phyloP scores from a whole-genome alignment of 2,113 vertebrate genomes.

The Salminus brasiliensis region DNA sequence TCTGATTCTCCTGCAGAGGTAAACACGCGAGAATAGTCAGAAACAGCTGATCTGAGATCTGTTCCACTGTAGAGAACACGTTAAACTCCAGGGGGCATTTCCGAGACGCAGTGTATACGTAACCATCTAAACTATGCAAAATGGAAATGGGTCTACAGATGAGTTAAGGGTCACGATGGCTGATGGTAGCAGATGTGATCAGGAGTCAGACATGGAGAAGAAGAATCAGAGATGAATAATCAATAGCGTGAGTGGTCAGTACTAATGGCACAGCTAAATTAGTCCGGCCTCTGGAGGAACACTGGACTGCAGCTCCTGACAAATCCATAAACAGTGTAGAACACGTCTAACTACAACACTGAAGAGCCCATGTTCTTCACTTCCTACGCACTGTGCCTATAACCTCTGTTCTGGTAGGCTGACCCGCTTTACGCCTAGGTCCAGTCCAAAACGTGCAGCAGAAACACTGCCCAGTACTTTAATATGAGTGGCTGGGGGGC shows the following conservation, averaged over 20 bases:
- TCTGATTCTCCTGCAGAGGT: constrained; percentile 88
- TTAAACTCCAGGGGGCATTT: neutral
- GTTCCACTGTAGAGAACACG: no score
- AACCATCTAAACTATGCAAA: no score
- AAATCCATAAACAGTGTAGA: neutral
- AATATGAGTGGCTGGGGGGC: no score
- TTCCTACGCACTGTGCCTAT: neutral
- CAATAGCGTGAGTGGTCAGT: neutral
- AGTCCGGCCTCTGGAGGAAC: neutral
- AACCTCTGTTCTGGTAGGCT: no score
- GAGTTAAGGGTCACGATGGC: neutral
- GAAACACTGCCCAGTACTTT: no score
- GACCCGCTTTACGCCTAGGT: no score
- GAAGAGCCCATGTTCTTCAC: neutral
- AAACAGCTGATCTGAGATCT: neutral
- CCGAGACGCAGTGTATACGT: neutral
- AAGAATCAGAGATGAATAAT: neutral
- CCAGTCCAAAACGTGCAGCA: no score
- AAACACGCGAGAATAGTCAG: neutral
- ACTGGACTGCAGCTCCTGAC: neutral
- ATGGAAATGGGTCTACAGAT: neutral
- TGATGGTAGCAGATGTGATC: constrained; percentile 2
- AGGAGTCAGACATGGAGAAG: neutral
- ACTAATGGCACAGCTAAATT: neutral
- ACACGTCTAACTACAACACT: neutral